These are phyloP conservation scores for Bombyx huttoni DNA, from an alignment of 2,888 invertebrate genomes.

Conservation along the genomic window DNA sequence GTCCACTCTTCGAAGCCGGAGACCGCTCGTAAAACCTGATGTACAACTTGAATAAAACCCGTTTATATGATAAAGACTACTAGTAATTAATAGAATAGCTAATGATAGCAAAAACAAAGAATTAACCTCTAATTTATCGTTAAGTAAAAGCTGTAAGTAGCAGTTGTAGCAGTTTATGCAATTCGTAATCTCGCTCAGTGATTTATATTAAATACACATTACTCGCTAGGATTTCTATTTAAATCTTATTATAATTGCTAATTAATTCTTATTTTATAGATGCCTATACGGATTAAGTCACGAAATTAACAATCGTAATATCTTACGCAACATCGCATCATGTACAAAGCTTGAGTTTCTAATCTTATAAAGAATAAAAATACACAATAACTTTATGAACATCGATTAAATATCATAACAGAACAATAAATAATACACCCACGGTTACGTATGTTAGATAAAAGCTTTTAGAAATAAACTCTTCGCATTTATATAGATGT, in stretches of 20 bases:
- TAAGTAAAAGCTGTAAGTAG: no score
- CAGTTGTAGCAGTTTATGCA: not conserved
- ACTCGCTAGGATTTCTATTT: slow-evolving; percentile 13
- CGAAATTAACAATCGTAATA: slow-evolving; percentile 13
- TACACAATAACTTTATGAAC: not conserved
- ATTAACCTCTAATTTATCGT: no score
- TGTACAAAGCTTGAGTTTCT: not conserved
- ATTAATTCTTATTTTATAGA: slow-evolving; percentile 8
- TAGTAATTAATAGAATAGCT: no score
- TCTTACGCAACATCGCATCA: slow-evolving; percentile 11
- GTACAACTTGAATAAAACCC: not conserved
- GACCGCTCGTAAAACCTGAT: not conserved
- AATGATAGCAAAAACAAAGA: no score
- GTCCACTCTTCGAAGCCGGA: not conserved
- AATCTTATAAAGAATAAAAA: not conserved
- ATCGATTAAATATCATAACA: not conserved
- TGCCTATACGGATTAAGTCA: slow-evolving; percentile 9
- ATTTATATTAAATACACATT: not conserved
- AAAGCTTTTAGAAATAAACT: not conserved
- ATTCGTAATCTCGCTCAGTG: not conserved
- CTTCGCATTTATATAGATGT: no score
- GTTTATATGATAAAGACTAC: not conserved
- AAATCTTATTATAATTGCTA: slow-evolving; percentile 18
- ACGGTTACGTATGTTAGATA: not conserved
- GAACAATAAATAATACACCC: not conserved